Base-by-base conservation (phyloP, 2,797 vertebrate genomes). In the Catharus ustulatus region DNA sequence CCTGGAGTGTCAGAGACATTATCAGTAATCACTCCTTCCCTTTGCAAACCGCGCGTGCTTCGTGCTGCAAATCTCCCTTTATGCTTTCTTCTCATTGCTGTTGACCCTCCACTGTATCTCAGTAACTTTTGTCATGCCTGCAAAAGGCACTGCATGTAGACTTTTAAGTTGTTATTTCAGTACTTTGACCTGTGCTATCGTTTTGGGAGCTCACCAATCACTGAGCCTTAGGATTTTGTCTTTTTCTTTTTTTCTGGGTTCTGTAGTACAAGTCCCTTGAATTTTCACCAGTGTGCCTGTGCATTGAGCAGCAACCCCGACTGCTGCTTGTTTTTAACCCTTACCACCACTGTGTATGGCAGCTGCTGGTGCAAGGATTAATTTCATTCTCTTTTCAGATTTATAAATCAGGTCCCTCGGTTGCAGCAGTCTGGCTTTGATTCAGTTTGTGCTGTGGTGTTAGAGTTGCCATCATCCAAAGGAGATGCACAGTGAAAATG, bases 191-290 rank as follows among this genome's bases (percentile, higher is more conserved):
- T 74, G 42, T 57, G 63, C 67, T 62, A 34, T 46, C 57, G 5
- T 77, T 94, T 92, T 15, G 14, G 89, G 36, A 43, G 67, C 52
- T 94, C 66, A 38, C 90, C 96, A 95, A 94, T 97, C 94, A 45
- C 63, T 7, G 69, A 88, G 85, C 54, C 42, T 82, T 73, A 40
- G n/a, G 63, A 94, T 87, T 92, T 87, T 62, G 52, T 81, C 36
- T 69, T 58, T 74, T 55, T 23, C 23, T 77, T 66, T 30, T 64
- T 26, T 57, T 30, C 59, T 10, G 16, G 26, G 13, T 66, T 76
- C 54, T 51, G 17, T 80, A 64, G 43, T 74, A 82, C 52, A 46
- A 73, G 57, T 86, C 45, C 73, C 42, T 52, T 85, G 34, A 34
- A 52, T 93, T 97, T 88, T 74, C 67, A 73, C 36, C 38, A n/a